A percentile compares a stretch with the other conserved stretches of the same genome.
Evolutionary conservation across 1,140 invertebrate species (phyloP).

Genomic region (Trialeurodes vaporariorum): DNA sequence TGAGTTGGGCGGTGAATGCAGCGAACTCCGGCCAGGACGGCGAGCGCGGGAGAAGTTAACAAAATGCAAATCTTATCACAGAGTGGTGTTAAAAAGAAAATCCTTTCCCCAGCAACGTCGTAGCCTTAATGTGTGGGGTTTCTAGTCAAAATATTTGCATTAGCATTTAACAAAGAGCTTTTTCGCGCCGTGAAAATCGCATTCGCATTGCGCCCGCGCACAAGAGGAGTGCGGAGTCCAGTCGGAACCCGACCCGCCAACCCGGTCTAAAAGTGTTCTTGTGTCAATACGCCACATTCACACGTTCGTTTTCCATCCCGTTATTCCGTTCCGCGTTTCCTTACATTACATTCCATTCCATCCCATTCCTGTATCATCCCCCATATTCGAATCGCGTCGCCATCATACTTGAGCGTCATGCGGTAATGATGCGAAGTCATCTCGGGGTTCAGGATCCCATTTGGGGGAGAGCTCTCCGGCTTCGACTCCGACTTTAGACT

Average conservation of each 20-base stretch:
- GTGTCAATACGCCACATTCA: not conserved
- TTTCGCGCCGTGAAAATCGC: not conserved
- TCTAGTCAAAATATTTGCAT: slow-evolving; percentile 1
- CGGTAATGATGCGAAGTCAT: no score
- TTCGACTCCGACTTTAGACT: no score
- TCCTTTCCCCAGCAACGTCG: not conserved
- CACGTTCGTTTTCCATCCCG: no score
- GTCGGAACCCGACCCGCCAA: not conserved
- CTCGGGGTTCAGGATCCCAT: no score
- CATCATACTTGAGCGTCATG: no score
- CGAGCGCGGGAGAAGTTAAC: not conserved
- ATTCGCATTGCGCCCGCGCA: not conserved
- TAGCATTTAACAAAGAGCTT: not conserved
- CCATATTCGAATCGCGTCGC: no score
- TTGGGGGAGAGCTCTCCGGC: no score
- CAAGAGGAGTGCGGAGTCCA: not conserved
- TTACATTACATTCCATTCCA: no score
- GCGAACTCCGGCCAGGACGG: no score
- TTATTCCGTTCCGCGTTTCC: no score
- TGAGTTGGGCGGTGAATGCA: not conserved
- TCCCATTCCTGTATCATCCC: no score
- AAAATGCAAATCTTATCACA: not conserved
- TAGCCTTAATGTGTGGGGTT: not conserved
- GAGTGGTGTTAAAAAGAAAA: not conserved
- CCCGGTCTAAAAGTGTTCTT: not conserved